Evolutionary conservation across 2,113 vertebrate genomes (phyloP).

Genomic region (Patagioenas fasciata): DNA sequence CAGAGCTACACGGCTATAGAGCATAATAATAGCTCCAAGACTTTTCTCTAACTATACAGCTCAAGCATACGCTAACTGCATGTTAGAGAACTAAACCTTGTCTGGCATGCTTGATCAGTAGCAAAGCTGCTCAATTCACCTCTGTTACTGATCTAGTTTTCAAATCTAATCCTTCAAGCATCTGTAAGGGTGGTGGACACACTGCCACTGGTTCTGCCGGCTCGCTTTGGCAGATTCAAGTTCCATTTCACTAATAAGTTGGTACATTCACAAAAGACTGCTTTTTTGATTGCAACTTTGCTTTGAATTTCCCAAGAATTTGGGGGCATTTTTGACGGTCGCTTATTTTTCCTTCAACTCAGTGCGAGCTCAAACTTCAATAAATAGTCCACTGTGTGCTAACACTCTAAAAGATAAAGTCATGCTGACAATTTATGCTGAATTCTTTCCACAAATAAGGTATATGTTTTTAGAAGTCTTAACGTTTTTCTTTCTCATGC

Average conservation of each 20-base stretch:
- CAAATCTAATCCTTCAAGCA: not conserved
- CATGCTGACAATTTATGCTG: not conserved
- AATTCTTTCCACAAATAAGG: not conserved
- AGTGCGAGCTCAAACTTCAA: not conserved
- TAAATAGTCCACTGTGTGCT: not conserved
- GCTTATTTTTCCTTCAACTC: not conserved
- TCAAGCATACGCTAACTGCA: not conserved
- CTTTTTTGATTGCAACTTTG: not conserved
- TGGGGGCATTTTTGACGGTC: not conserved
- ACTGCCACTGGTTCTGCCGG: not conserved
- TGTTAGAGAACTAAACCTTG: not conserved
- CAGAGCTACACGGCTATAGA: not conserved
- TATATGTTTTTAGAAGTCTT: not conserved
- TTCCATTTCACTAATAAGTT: not conserved
- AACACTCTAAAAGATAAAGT: not conserved
- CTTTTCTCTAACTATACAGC: not conserved
- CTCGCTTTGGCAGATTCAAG: not conserved
- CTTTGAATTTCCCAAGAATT: not conserved
- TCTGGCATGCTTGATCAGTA: fast-evolving
- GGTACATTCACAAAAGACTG: not conserved
- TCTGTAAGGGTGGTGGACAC: not conserved
- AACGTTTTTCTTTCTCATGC: not conserved
- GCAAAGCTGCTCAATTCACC: not conserved
- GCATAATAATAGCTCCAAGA: not conserved
- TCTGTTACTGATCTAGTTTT: not conserved